A percentile compares a stretch with the other conserved stretches of the same genome.
Evolutionary conservation across 1,140 invertebrate genomes (phyloP).

Genomic region (Pseudomyrmex pallidus): DNA sequence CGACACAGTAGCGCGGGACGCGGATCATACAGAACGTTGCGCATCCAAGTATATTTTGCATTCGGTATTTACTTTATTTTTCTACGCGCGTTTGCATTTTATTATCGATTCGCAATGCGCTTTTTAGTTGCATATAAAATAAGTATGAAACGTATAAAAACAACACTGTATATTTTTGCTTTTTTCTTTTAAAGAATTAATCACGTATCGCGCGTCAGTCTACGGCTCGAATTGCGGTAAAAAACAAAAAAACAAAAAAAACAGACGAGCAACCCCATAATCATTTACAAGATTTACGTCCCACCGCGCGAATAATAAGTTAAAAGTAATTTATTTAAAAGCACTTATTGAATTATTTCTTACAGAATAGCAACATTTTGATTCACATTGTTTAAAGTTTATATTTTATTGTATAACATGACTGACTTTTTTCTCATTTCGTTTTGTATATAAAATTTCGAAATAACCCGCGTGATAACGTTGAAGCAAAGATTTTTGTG

Average conservation of each 20-base stretch:
- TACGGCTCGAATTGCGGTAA: neutral
- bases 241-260: neutral
- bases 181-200: neutral
- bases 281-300: no score
- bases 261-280: neutral
- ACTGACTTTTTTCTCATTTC: no score
- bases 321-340: no score
- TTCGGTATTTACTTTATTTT: slow-evolving; percentile 48
- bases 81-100: slow-evolving; percentile 49
- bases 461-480: no score
- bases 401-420: no score
- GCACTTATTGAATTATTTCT: no score
- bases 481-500: no score
- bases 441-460: no score
- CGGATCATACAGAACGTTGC: slow-evolving; percentile 6
- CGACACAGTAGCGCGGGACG: neutral
- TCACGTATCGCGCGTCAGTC: slow-evolving; percentile 3
- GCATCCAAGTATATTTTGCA: slow-evolving; percentile 44
- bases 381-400: no score
- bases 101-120: slow-evolving; percentile 36
- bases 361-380: no score
- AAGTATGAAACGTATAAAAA: slow-evolving; percentile 1
- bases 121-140: slow-evolving; percentile 33
- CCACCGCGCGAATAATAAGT: no score
- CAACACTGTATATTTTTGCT: slow-evolving; percentile 8